Evolutionary conservation across 1,140 invertebrate genomes (phyloP), one percentile per base, ranked within the genome.

Genomic region (Teleopsis dalmanni): DNA sequence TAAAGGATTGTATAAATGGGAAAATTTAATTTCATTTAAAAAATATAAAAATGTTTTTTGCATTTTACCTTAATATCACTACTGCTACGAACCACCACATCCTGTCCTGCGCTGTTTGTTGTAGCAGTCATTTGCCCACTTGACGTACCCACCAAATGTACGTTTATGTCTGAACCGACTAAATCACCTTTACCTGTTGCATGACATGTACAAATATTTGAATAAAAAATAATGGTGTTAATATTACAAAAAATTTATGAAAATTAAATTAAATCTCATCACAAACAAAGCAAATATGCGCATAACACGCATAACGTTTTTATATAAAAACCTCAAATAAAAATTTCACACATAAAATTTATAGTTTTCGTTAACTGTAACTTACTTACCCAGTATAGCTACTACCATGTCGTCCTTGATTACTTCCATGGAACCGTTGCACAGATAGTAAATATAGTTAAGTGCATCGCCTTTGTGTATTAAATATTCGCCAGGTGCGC

Each of bases 371-470:
- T n/a, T n/a, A n/a, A n/a, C n/a, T n/a, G n/a, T n/a, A n/a, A n/a
- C 3, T 11, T 21, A 61, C 75, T 78, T 77, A 96, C 95, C 95
- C 60, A 98, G 78, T 65, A 99, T 98, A 37, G 95, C 95, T 16
- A 98, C 94, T 38, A 99, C 95, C 85, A 97, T 95, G 51, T 88
- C 88, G 65, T 98, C 90, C 71, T 96, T 94, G 50, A 98, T 86
- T 29, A 98, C 95, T 75, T 99, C 95, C 85, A 99, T 98, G 5
- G 93, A 97, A 4, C 95, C 96, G 59, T 95, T 94, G 70, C 91
- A 95, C 27, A 97, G 82, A 69, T 95, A 95, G 74, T 97, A 96
- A 55, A 98, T 88, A 57, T 93, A 95, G 33, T 89, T 88, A 1
- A 99, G 79, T 2, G 95, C 93, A 68, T 99, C 96, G 18, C 95